phyloP scores from a whole-genome alignment of 2,888 invertebrate species.

The Sympetrum striolatum region DNA sequence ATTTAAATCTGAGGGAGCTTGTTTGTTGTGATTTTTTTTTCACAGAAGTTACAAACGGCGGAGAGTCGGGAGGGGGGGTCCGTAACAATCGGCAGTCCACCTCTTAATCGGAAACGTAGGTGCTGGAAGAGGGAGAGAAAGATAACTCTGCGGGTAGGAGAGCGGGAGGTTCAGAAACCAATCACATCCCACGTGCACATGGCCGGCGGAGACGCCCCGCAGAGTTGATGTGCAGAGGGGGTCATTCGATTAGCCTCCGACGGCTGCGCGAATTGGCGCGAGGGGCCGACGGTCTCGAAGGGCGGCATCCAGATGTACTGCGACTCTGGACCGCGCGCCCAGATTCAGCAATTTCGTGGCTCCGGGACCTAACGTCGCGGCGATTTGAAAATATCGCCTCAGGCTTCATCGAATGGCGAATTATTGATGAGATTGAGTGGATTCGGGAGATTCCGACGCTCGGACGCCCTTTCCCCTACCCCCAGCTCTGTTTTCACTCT shows the following conservation, averaged over 20 bases:
- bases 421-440: slow-evolving; percentile 30
- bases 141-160: background rate
- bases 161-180: background rate
- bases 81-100: background rate
- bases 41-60: background rate
- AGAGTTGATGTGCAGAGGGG: slow-evolving; percentile 1
- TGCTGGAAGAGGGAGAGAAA: background rate
- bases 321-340: background rate
- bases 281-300: background rate
- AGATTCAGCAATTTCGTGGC: slow-evolving; percentile 28
- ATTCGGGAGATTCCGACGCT: slow-evolving; percentile 7
- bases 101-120: background rate
- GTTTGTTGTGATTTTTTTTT: background rate
- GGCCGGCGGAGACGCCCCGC: background rate
- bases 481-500: too few species aligned
- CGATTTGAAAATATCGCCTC: slow-evolving; percentile 42
- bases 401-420: slow-evolving; percentile 19
- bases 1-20: too few species aligned
- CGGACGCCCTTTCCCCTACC: background rate
- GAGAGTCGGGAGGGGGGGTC: background rate
- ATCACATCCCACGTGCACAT: slow-evolving; percentile 5
- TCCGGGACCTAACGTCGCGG: background rate
- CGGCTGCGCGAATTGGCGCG: background rate
- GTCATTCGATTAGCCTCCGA: slow-evolving; percentile 18
- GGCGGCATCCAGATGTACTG: slow-evolving; percentile 27